Evolutionary conservation across 1,140 invertebrate genomes (phyloP).

Genomic region (Zaprionus tsacasi): DNA sequence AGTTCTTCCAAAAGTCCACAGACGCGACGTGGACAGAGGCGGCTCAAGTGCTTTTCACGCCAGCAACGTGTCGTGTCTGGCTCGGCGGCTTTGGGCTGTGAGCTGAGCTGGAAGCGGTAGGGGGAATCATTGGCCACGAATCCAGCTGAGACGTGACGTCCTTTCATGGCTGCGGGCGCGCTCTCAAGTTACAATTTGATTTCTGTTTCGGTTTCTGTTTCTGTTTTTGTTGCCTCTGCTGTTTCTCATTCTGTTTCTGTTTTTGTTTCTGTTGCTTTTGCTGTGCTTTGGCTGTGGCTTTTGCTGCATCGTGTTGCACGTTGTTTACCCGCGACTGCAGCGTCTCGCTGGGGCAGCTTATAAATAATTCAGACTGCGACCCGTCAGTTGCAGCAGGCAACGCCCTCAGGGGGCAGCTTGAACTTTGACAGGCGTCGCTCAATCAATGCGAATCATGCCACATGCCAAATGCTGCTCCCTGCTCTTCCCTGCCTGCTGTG

Average conservation of each 20-base stretch:
- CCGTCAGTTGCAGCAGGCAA: not conserved
- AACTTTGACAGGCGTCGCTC: slow-evolving; percentile 5
- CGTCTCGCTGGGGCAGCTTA: slow-evolving; percentile 2
- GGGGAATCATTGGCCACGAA: slow-evolving; percentile 13
- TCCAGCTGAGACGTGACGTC: slow-evolving; percentile 49
- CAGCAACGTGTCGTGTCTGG: slow-evolving; percentile 49
- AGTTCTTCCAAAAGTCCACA: slow-evolving; percentile 41
- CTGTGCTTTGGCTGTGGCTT: not conserved
- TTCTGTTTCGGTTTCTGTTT: slow-evolving; percentile 19
- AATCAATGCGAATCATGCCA: slow-evolving; percentile 4
- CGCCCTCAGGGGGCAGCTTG: not conserved
- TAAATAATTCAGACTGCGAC: slow-evolving; percentile 2
- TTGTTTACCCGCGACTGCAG: slow-evolving; percentile 3
- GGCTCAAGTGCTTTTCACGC: slow-evolving; percentile 76
- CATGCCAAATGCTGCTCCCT: not conserved
- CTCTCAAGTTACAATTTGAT: slow-evolving; percentile 47
- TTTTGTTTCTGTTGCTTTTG: not conserved
- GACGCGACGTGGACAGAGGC: not conserved
- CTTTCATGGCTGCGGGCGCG: slow-evolving; percentile 58
- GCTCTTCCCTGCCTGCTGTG: not conserved
- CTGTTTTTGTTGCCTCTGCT: slow-evolving; percentile 25
- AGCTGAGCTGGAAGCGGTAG: not conserved
- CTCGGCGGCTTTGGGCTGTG: slow-evolving; percentile 51
- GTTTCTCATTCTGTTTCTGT: not conserved
- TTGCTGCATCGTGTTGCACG: slow-evolving; percentile 5